Base-by-base conservation (phyloP, 2,888 invertebrate species). In the Eupithecia dodoneata region DNA sequence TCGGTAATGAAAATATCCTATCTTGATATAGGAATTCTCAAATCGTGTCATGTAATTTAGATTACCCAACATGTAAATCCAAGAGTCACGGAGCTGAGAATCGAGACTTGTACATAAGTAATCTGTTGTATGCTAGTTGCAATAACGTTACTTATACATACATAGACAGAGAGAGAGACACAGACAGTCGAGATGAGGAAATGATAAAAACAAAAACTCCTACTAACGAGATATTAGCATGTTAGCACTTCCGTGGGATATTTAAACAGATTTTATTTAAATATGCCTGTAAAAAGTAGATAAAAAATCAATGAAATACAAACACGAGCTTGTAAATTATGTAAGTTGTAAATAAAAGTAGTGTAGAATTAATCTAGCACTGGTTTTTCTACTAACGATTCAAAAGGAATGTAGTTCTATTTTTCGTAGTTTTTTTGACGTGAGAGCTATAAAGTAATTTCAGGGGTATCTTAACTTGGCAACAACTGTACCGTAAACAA, bases 331-430 rank as follows among this genome's bases (percentile, higher is more conserved):
- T 78, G 78, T 78, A 75, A 42, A 77, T 72, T 70, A 66, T 75
- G 73, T 75, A 77, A 74, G n/a, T 73, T 74, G 76, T 77, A 77
- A 69, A 77, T 74, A 74, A 49, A 41, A 71, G 67, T 75, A 72
- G 63, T 41, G 72, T 74, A 71, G 70, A 74, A 41, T 18, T 49
- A 74, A 76, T 63, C 2, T 18, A 76, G 59, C 67, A 67, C 72
- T 52, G 69, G 67, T 47, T 55, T 70, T 59, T 72, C 71, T 55
- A 75, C 66, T 66, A 75, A 75, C 65, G 9, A 59, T 59, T 59
- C 9, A 45, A 13, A 70, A 52, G 15, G 3, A 52, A 52, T 77
- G 72, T 41, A 41, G 65, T 18, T 3, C 30, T 12, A 59, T 55
- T 55, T 55, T 55, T 12, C 3, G 3, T 30, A 6, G 9, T 52